Evolutionary conservation across 2,113 vertebrate genomes (phyloP), one percentile per base, ranked within the genome.

Genomic region (Tachysurus fulvidraco): DNA sequence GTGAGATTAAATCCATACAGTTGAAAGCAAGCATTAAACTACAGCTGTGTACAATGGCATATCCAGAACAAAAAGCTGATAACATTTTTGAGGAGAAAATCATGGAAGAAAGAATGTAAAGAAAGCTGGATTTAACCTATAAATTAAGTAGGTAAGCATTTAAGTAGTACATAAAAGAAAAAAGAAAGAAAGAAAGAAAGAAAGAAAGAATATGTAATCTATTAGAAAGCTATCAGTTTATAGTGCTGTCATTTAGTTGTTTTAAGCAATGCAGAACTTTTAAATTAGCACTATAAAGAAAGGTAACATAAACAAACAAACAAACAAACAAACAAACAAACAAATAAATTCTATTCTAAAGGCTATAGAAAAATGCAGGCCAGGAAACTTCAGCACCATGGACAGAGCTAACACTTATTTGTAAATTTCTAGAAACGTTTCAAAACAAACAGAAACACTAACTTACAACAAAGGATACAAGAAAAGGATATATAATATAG

Each of bases 41-140:
- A 30, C 25, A 59, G 83, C 21, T 23, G 80, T 79, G 52, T 17
- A 85, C 65, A 85, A 85, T 83, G 62, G 55, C 80, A 44, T 23
- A 52, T 60, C 46, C 74, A 50, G 81, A 91, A 93, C 92, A 94
- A n/a, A n/a, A n/a, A n/a, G n/a, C n/a, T n/a, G n/a, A n/a, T n/a
- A n/a, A n/a, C n/a, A n/a, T n/a, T n/a, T n/a, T n/a, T n/a, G n/a
- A n/a, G n/a, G n/a, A n/a, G n/a, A n/a, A 69, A 3, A 16, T 83
- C 89, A 65, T 83, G 23, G 87, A 88, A 44, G 71, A 0, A 25
- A 71, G 77, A 73, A 16, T 5, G 36, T 23, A 12, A 55, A 19
- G 17, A 5, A 59, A 67, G n/a, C 21, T 71, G 23, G 9, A 12
- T 8, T 7, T 9, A 12, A 1, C 17, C 25, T 25, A 6, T 11